Evolutionary conservation across 2,797 vertebrate genomes (phyloP).

Genomic region (Halcyon badia): DNA sequence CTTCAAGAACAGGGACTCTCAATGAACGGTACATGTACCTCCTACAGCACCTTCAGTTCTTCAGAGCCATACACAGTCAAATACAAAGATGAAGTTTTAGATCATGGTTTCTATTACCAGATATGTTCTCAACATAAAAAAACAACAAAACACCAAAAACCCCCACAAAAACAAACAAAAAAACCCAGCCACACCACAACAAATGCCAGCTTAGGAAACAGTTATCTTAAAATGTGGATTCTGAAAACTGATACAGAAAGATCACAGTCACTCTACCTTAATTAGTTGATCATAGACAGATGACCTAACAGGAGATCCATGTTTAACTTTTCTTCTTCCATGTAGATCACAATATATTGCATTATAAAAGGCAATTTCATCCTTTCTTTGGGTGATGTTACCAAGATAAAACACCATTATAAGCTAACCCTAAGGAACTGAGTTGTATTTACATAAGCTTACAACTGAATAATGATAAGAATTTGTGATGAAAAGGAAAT

Average conservation of each 20-base stretch:
- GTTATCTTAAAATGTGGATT: not conserved
- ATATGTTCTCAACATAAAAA: not conserved
- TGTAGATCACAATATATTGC: not conserved
- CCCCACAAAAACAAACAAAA: not conserved
- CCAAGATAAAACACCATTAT: not conserved
- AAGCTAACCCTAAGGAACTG: not conserved
- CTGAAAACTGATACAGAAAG: not conserved
- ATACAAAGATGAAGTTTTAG: not conserved
- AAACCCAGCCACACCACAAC: too few relatives aligned
- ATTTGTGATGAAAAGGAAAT: not conserved
- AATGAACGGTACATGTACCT: not conserved
- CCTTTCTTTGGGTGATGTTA: not conserved
- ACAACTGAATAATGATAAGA: not conserved
- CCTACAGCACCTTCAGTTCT: not conserved
- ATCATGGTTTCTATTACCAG: not conserved
- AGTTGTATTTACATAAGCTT: not conserved
- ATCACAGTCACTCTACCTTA: not conserved
- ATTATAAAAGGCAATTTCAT: not conserved
- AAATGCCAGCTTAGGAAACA: not conserved
- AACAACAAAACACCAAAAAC: not conserved
- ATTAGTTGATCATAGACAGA: not conserved
- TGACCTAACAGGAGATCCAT: not conserved
- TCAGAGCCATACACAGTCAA: not conserved
- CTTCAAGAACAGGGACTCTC: not conserved
- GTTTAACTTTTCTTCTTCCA: not conserved